A percentile compares a stretch with the other conserved stretches of the same genome.
Conservation (phyloP, 1,140 invertebrate genomes). For the Berghia stephanieae region DNA sequence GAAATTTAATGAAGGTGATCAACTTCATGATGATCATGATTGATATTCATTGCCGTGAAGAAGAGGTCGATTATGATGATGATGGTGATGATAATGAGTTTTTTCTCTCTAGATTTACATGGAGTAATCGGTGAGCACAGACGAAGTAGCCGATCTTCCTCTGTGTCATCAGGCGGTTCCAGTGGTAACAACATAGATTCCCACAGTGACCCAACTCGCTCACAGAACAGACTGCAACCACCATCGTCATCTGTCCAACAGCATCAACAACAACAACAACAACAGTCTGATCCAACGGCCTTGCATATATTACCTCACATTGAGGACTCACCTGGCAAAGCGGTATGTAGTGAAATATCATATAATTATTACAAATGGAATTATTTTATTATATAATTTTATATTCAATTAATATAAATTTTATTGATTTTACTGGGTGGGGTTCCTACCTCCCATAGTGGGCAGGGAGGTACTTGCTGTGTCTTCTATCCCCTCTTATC, state of each 20-base stretch:
- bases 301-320: not conserved
- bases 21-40: not conserved
- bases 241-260: not conserved
- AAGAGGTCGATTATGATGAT: not conserved
- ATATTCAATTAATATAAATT: no score
- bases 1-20: not conserved
- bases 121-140: constrained; percentile 29
- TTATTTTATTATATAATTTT: no score
- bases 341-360: not conserved
- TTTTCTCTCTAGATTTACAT: constrained; percentile 12
- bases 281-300: not conserved
- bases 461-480: no score
- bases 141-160: constrained; percentile 18
- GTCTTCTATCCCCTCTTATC: no score
- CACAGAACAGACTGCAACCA: constrained; percentile 5
- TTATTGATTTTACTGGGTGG: no score
- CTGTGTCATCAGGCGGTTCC: constrained; percentile 24
- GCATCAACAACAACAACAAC: not conserved
- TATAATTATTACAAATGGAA: not conserved
- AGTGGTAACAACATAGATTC: constrained; percentile 21
- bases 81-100: not conserved
- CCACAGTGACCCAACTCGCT: not conserved
- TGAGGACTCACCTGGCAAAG: not conserved
- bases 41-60: not conserved
- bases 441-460: no score